phyloP scores from a whole-genome alignment of 1,140 invertebrate genomes.

The Holotrichia oblita region DNA sequence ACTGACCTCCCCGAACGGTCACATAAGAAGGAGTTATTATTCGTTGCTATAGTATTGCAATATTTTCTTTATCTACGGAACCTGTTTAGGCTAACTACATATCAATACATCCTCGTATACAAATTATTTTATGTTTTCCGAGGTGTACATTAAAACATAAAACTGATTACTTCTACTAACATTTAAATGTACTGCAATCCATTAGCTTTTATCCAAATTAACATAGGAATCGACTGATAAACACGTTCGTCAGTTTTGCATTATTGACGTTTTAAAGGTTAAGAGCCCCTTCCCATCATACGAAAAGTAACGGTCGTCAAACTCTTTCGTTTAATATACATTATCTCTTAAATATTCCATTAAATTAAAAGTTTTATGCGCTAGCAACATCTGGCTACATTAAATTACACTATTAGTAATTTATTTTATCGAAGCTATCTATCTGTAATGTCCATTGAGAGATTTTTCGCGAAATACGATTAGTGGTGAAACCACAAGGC shows the following conservation, averaged over 20 bases:
- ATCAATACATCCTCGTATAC: too few species aligned
- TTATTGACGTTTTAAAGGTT: constrained; percentile 19
- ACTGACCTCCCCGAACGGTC: too few species aligned
- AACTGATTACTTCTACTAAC: too few species aligned
- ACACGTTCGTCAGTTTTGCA: not conserved
- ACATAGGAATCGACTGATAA: not conserved
- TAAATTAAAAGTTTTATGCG: constrained; percentile 4
- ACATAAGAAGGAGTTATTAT: too few species aligned
- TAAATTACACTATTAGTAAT: constrained; percentile 33
- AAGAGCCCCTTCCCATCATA: constrained; percentile 1
- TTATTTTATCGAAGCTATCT: not conserved
- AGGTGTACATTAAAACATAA: too few species aligned
- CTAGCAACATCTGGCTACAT: constrained; percentile 7
- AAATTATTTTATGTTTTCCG: too few species aligned
- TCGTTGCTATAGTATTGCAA: too few species aligned
- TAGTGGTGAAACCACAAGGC: not conserved
- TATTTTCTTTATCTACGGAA: too few species aligned
- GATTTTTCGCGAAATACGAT: constrained; percentile 18
- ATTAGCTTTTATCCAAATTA: constrained; percentile 1
- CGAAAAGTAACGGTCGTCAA: constrained; percentile 23
- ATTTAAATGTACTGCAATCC: not conserved
- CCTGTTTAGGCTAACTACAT: too few species aligned
- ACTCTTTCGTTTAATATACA: constrained; percentile 15
- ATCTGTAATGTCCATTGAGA: constrained; percentile 5
- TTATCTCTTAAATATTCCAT: constrained; percentile 25